These are phyloP conservation scores for Astreopora myriophthalma DNA, from an alignment of 64 coral and sea anemone species.

Conservation along the genomic window DNA sequence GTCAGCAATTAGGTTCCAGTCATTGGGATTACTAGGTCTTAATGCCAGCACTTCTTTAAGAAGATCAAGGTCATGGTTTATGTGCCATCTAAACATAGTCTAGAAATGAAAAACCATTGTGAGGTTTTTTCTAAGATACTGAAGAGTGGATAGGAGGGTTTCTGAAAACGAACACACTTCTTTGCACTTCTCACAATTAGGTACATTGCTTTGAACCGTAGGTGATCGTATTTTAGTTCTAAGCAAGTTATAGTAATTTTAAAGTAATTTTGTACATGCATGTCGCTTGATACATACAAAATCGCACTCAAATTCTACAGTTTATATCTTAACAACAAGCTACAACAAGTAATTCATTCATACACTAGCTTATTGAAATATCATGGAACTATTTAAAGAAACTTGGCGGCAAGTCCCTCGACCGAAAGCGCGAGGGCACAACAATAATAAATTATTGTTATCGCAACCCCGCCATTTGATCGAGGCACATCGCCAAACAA, in stretches of 20 bases:
- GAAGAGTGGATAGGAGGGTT: slow-evolving; percentile 42
- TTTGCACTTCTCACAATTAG: slow-evolving; percentile 47
- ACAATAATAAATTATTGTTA: background rate
- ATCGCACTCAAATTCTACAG: background rate
- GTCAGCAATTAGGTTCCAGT: slow-evolving; percentile 27
- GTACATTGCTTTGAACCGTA: slow-evolving; percentile 39
- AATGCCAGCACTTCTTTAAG: slow-evolving; percentile 14
- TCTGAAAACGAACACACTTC: slow-evolving; percentile 51
- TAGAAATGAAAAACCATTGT: slow-evolving; percentile 58
- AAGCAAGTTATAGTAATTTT: slow-evolving; percentile 22
- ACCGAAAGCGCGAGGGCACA: background rate
- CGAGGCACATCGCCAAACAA: background rate
- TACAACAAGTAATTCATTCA: slow-evolving; percentile 14
- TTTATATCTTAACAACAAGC: slow-evolving; percentile 35
- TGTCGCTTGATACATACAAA: slow-evolving; percentile 9
- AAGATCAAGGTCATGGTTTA: slow-evolving; percentile 48
- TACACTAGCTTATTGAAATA: background rate
- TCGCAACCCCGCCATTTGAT: slow-evolving; percentile 18
- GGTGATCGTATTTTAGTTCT: slow-evolving; percentile 23
- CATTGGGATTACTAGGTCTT: slow-evolving; percentile 12
- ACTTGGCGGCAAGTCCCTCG: background rate
- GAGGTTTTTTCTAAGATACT: slow-evolving; percentile 49
- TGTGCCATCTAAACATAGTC: slow-evolving; percentile 31
- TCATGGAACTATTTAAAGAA: background rate
- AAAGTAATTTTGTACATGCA: slow-evolving; percentile 16